Evolutionary conservation across 2,888 invertebrate species (phyloP).

Genomic region (Xylota sylvarum): DNA sequence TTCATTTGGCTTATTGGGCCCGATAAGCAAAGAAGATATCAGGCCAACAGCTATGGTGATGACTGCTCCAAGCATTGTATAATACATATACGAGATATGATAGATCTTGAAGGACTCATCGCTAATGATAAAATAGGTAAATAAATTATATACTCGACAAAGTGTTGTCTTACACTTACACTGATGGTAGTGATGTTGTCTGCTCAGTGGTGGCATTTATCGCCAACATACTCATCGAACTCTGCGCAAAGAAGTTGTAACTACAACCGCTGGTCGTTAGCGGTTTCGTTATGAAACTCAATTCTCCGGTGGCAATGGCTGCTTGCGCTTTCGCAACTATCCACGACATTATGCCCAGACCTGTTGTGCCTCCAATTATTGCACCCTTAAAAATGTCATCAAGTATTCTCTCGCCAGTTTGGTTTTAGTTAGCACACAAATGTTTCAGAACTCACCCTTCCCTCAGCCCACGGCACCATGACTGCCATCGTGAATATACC

Average conservation of each 20-base stretch:
- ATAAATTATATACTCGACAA: not conserved
- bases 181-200: not conserved
- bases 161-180: conserved; percentile 43
- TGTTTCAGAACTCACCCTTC: conserved; percentile 84
- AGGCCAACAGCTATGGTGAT: conserved; percentile 87
- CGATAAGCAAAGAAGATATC: conserved; percentile 85
- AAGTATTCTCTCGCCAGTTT: conserved; percentile 60
- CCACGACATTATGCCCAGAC: conserved; percentile 86
- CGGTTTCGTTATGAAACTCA: conserved; percentile 85
- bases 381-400: conserved; percentile 85
- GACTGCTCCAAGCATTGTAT: conserved; percentile 88
- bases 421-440: conserved; percentile 42
- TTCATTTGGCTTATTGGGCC: conserved; percentile 86
- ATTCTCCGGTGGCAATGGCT: conserved; percentile 85
- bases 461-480: conserved; percentile 88
- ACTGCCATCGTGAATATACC: conserved; percentile 90
- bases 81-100: conserved; percentile 92
- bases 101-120: conserved; percentile 85
- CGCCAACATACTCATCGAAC: conserved; percentile 81
- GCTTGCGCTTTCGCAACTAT: conserved; percentile 86
- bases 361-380: conserved; percentile 86
- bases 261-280: conserved; percentile 86
- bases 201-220: conserved; percentile 79
- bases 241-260: conserved; percentile 85
- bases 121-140: conserved; percentile 77